Percentiles rank a stretch among this genome's conserved stretches.
These are phyloP conservation scores for Drosophila kuntzei DNA, from an alignment of 2,888 invertebrate species.

Conservation along the genomic window DNA sequence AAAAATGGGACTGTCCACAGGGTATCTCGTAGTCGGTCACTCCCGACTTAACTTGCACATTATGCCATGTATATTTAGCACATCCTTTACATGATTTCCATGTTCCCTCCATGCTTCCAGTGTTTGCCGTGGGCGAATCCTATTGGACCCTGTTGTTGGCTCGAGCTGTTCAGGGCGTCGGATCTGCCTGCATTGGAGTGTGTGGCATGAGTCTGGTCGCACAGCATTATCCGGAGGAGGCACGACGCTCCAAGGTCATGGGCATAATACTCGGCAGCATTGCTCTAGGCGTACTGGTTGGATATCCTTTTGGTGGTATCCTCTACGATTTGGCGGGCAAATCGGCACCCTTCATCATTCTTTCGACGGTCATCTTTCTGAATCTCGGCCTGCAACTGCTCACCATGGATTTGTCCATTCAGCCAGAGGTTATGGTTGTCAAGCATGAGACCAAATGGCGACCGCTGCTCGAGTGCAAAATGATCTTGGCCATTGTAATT, in stretches of 20 bases:
- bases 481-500: conserved; percentile 88
- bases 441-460: conserved; percentile 86
- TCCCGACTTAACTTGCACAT: background rate
- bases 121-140: conserved; percentile 91
- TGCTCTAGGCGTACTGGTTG: conserved; percentile 92
- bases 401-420: conserved; percentile 83
- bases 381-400: conserved; percentile 85
- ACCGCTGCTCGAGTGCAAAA: conserved; percentile 88
- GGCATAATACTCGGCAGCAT: conserved; percentile 93
- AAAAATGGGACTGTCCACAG: background rate
- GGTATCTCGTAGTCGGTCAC: background rate
- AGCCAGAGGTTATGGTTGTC: conserved; percentile 76
- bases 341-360: conserved; percentile 90
- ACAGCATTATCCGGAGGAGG: conserved; percentile 85
- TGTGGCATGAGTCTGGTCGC: conserved; percentile 94
- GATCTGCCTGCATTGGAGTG: conserved; percentile 92
- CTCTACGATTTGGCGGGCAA: conserved; percentile 92
- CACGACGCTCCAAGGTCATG: conserved; percentile 89
- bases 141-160: conserved; percentile 90
- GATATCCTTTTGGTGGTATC: conserved; percentile 93
- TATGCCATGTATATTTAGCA: background rate
- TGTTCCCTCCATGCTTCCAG: conserved; percentile 84
- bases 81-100: conserved; percentile 23
- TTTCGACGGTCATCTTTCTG: conserved; percentile 87
- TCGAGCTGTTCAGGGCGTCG: conserved; percentile 91